Evolutionary conservation across 2,113 vertebrate genomes (phyloP), one percentile per base, ranked within the genome.

Genomic region (Sphyrna mokarran): DNA sequence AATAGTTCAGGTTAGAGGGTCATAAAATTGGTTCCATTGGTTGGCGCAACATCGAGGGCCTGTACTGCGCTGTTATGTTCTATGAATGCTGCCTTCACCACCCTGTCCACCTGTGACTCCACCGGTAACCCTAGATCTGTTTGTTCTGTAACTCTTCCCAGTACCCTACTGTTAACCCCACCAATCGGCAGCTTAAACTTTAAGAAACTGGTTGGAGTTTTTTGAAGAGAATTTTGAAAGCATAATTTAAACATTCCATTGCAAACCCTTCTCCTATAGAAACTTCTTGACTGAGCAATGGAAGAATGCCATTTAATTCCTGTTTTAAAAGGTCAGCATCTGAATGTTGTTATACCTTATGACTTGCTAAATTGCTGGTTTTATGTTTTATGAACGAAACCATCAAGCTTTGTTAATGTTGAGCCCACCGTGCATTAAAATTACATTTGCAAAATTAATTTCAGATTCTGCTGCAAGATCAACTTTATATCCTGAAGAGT

Each of bases 401-500:
- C 66, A 90, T 63, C 26, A 61, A n/a, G 3, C 26, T 91, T 37
- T 91, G 16, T 63, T 95, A 33, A 43, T 20, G 16, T 72, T 29
- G 26, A 54, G 69, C 10, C 54, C 43, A 1, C 5, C 48, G 4
- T 48, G 48, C 23, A 43, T 95, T 48, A 95, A 72, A 95, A 16
- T 95, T 70, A 37, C 48, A 3, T 5, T 54, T 95, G 37, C 26
- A 69, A 95, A 70, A 72, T 95, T 96, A 66, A 29, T 90, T 96
- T 96, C 95, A 72, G 89, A 69, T 96, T 80, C 83, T 43, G 96
- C 95, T 96, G 96, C 93, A 95, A 97, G 96, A 96, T 95, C 94
- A 26, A 96, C 96, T 13, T 78, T 96, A 96, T 96, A 96, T 96
- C 96, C 97, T 85, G 96, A 96, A 11, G 97, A 97, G 40, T 90